These are phyloP conservation scores for Cyclina sinensis DNA, from an alignment of 1,140 invertebrate species.

Conservation along the genomic window DNA sequence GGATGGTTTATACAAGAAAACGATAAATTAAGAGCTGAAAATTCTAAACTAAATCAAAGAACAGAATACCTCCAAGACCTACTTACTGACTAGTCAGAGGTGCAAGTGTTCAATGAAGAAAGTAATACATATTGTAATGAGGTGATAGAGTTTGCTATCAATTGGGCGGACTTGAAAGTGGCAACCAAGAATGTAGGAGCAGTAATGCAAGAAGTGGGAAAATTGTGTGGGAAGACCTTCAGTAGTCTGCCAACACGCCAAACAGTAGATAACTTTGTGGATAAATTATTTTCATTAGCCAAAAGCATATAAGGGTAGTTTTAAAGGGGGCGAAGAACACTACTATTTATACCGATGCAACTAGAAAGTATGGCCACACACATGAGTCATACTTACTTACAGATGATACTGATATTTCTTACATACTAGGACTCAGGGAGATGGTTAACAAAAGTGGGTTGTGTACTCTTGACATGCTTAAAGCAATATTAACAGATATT, in stretches of 20 bases:
- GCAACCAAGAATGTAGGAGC: conserved; percentile 44
- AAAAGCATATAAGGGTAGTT: conserved; percentile 45
- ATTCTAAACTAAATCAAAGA: not conserved
- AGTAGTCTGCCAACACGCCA: conserved; percentile 53
- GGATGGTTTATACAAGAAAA: no score
- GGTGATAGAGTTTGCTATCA: conserved; percentile 11
- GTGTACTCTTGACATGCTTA: conserved; percentile 61
- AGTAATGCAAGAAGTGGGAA: conserved; percentile 58
- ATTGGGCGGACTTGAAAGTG: conserved; percentile 24
- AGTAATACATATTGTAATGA: conserved; percentile 16
- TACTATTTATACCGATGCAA: conserved; percentile 63
- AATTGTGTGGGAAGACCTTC: not conserved
- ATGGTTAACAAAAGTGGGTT: conserved; percentile 61
- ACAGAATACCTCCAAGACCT: not conserved
- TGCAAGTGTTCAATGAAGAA: not conserved
- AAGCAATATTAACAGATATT: conserved; percentile 52
- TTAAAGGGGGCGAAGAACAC: not conserved
- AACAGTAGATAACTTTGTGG: conserved; percentile 40
- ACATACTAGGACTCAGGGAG: conserved; percentile 63
- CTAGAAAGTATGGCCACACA: conserved; percentile 66
- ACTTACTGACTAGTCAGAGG: not conserved
- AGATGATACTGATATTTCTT: conserved; percentile 56
- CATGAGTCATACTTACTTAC: conserved; percentile 47
- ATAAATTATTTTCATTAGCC: not conserved
- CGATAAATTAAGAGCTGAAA: not conserved